Evolutionary conservation across 2,888 invertebrate species (phyloP).

Genomic region (Lepidonotus clava): DNA sequence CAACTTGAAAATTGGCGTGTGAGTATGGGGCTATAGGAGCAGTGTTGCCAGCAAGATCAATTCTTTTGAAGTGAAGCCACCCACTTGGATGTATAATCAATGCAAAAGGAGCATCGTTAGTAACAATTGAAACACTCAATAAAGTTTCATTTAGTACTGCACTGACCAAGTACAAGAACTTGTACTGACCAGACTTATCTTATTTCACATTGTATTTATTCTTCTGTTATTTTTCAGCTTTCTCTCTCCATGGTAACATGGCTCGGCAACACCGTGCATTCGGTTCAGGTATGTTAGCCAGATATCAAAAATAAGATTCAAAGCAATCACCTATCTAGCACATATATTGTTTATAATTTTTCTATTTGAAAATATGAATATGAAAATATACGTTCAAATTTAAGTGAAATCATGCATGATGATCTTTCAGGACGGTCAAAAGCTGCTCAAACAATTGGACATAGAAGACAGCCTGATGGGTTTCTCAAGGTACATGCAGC

Average conservation of each 20-base stretch:
- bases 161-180: too few relatives aligned
- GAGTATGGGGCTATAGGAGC: too few relatives aligned
- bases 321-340: neutral
- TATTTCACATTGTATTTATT: too few relatives aligned
- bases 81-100: too few relatives aligned
- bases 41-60: too few relatives aligned
- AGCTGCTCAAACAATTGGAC: slow-evolving; percentile 53
- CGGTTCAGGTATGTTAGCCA: neutral
- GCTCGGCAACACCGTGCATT: neutral
- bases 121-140: too few relatives aligned
- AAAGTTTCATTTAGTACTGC: too few relatives aligned
- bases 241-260: neutral
- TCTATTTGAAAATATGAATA: neutral
- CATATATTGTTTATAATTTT: neutral
- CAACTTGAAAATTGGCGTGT: too few relatives aligned
- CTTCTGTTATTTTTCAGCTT: slow-evolving; percentile 6
- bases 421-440: slow-evolving; percentile 43
- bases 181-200: too few relatives aligned
- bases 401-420: neutral
- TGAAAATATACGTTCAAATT: neutral
- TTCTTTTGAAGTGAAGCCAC: too few relatives aligned
- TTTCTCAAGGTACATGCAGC: slow-evolving; percentile 57
- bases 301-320: neutral
- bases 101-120: too few relatives aligned
- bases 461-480: slow-evolving; percentile 59